Evolutionary conservation across 2,113 vertebrate species (phyloP), one percentile per base, ranked within the genome.

Genomic region (Phoenicopterus ruber): DNA sequence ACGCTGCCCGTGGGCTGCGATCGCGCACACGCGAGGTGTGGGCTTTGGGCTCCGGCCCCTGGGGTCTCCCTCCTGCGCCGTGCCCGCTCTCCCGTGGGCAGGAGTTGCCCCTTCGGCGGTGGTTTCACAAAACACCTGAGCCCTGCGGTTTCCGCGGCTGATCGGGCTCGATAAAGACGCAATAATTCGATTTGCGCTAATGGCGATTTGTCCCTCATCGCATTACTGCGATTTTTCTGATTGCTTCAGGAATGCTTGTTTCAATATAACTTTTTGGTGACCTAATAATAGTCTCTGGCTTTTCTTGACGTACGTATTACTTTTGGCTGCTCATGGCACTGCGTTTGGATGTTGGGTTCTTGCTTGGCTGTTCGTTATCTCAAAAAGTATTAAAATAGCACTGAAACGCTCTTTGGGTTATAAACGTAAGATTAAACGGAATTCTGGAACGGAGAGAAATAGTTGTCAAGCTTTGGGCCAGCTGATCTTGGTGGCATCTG

Each of bases 171-270:
- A 21, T 57, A 40, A 24, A 38, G 54, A 8, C 28, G 26, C 31
- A 22, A 9, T 6, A 6, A 6, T n/a, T 67, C 16, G 59, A 11
- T 54, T 36, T 31, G 38, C 1, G 0, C 66, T 55, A 3, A 5
- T 13, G 21, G 52, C 32, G 2, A 2, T 61, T 54, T 21, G 12
- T 46, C 67, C 40, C 21, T 17, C 8, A 17, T 40, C 29, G n/a
- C 44, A 3, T 47, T 38, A 22, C 31, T 7, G 50, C 44, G 49
- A 3, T 28, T 69, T 73, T 28, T 9, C 61, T 14, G 36, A 18
- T 49, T 1, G 0, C 65, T 59, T 40, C 24, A 31, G 89, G 46
- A 50, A 17, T 5, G n/a, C 22, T 52, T 14, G 10, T 44, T 82
- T 58, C 59, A 73, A 28, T 66, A 17, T 1, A 74, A 36, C 25